These are phyloP conservation scores for Lycophotia porphyrea DNA, from an alignment of 2,888 invertebrate genomes.

Conservation along the genomic window DNA sequence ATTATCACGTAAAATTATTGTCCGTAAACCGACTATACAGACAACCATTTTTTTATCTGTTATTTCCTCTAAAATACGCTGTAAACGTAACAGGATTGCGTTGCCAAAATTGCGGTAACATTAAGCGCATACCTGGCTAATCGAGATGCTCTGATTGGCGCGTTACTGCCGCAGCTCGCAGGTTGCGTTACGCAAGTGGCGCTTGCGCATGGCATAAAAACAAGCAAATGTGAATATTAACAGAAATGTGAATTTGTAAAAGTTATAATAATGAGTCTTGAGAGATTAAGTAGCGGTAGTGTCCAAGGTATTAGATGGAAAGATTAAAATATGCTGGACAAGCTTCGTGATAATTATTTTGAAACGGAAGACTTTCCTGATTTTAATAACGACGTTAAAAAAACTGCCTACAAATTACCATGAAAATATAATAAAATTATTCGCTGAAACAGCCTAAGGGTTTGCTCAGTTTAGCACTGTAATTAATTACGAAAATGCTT, in stretches of 20 bases:
- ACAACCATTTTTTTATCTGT: too few species aligned
- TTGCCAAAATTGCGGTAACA: conserved; percentile 68
- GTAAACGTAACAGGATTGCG: conserved; percentile 51
- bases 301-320: neutral
- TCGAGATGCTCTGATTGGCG: conserved; percentile 85
- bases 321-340: neutral
- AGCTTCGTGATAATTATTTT: neutral
- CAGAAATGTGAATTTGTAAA: conserved; percentile 42
- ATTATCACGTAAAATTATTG: too few species aligned
- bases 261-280: conserved; percentile 15
- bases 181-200: conserved; percentile 72
- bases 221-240: conserved; percentile 59
- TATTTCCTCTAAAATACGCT: conserved; percentile 37
- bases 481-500: conserved; percentile 64
- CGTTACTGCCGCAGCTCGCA: conserved; percentile 69
- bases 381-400: conserved; percentile 27
- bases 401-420: conserved; percentile 27
- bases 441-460: conserved; percentile 25
- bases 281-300: neutral
- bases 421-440: conserved; percentile 36
- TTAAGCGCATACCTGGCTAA: conserved; percentile 63
- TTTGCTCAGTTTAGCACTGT: conserved; percentile 48
- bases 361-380: conserved; percentile 27
- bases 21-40: too few species aligned
- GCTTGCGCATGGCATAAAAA: conserved; percentile 68